phyloP scores from a whole-genome alignment of 1,140 invertebrate species.

The Drosophila tristis region DNA sequence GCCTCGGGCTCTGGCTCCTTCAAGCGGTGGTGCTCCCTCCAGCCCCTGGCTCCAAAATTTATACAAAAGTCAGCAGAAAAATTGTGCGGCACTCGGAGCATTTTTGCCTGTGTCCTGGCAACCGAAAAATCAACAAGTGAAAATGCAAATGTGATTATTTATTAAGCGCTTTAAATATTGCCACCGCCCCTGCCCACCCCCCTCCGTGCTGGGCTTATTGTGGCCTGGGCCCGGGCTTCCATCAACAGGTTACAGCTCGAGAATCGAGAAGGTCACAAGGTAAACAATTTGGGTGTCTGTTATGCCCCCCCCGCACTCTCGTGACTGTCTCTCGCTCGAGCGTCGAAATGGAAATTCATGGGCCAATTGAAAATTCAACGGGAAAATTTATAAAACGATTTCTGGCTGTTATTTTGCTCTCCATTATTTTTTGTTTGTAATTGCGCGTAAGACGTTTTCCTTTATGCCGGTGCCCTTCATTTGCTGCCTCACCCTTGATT shows the following conservation, averaged over 20 bases:
- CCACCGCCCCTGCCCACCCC: background rate
- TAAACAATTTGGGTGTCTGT: constrained; percentile 42
- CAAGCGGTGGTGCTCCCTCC: background rate
- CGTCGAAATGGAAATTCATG: constrained; percentile 62
- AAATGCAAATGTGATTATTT: constrained; percentile 83
- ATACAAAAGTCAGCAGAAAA: constrained; percentile 40
- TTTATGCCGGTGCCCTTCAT: background rate
- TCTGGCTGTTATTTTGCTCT: constrained; percentile 16
- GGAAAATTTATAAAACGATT: constrained; percentile 66
- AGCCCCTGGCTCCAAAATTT: background rate
- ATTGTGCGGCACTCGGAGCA: background rate
- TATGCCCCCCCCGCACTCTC: background rate
- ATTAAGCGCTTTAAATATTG: constrained; percentile 81
- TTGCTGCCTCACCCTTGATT: constrained; percentile 51
- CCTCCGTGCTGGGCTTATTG: constrained; percentile 17
- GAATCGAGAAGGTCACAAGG: constrained; percentile 17
- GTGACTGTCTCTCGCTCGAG: constrained; percentile 12
- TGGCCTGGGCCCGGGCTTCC: constrained; percentile 1
- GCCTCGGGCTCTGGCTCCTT: constrained; percentile 16
- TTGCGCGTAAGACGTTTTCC: constrained; percentile 24
- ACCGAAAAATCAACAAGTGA: constrained; percentile 76
- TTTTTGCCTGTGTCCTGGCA: constrained; percentile 15
- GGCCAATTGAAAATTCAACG: constrained; percentile 72
- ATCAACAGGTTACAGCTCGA: constrained; percentile 33
- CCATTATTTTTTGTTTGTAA: constrained; percentile 12